Evolutionary conservation across 2,113 vertebrate genomes (phyloP).

Genomic region (Eurypyga helias): DNA sequence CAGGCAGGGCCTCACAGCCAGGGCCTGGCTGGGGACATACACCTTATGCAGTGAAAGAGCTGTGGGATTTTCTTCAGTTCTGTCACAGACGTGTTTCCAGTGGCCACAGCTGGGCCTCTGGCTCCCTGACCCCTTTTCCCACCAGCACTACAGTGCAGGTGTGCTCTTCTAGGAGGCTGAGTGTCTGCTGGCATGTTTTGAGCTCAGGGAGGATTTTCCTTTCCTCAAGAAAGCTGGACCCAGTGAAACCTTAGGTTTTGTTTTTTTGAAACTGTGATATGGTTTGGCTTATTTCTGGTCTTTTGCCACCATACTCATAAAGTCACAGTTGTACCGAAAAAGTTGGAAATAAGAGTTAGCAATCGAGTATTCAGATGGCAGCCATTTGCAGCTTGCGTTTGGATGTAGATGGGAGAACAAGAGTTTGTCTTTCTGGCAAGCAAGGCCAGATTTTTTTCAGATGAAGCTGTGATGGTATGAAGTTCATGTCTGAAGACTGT

Average conservation of each 20-base stretch:
- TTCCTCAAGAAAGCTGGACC: neutral
- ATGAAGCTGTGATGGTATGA: rapidly evolving
- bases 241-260: neutral
- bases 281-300: neutral
- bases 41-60: neutral
- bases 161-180: neutral
- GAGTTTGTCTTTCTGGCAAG: neutral
- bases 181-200: neutral
- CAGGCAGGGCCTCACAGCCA: neutral
- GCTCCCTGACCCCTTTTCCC: rapidly evolving
- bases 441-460: neutral
- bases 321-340: neutral
- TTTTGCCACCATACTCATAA: rapidly evolving
- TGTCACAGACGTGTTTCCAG: neutral
- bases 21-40: neutral
- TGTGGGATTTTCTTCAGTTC: neutral
- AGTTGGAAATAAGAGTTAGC: neutral
- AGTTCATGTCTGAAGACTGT: neutral
- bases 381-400: rapidly evolving
- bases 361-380: rapidly evolving
- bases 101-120: neutral
- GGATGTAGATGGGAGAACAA: neutral
- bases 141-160: rapidly evolving
- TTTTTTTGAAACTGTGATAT: neutral
- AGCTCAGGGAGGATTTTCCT: neutral